Evolutionary conservation across 2,113 vertebrate species (phyloP).

Genomic region (Sus scrofa): DNA sequence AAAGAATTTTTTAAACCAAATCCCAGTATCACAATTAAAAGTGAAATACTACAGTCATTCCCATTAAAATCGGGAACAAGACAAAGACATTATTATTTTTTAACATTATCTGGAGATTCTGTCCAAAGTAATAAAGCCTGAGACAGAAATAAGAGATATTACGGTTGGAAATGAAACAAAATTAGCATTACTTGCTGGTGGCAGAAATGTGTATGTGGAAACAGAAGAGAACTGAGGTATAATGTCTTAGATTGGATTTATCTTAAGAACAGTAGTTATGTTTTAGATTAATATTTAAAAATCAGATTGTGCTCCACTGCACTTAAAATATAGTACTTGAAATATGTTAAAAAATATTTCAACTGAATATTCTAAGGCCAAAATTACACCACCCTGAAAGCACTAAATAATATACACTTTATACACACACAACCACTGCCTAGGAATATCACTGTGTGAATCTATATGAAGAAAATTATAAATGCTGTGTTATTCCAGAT

Average conservation of each 20-base stretch:
- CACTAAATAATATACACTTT: neutral
- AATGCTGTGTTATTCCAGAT: neutral
- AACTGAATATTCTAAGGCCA: neutral
- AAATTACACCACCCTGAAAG: neutral
- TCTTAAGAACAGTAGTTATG: neutral
- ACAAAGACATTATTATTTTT: slow-evolving; percentile 61
- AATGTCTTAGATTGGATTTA: neutral
- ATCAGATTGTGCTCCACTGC: neutral
- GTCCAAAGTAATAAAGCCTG: slow-evolving; percentile 41
- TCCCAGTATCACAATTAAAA: neutral
- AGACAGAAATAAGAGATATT: slow-evolving; percentile 59
- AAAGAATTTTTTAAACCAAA: slow-evolving; percentile 39
- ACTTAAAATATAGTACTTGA: neutral
- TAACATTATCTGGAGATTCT: slow-evolving; percentile 47
- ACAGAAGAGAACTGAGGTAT: neutral
- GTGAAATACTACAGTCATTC: slow-evolving; percentile 6
- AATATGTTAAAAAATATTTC: neutral
- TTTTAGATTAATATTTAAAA: neutral
- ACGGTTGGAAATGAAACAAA: neutral
- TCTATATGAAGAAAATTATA: neutral
- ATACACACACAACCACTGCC: neutral
- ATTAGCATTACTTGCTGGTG: neutral
- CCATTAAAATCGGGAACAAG: slow-evolving; percentile 66
- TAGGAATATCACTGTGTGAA: neutral
- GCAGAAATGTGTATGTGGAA: neutral